Percentiles rank a stretch among this genome's conserved stretches.
phyloP scores from a whole-genome alignment of 2,888 invertebrate genomes.

The Acanthococcus lagerstroemiae region DNA sequence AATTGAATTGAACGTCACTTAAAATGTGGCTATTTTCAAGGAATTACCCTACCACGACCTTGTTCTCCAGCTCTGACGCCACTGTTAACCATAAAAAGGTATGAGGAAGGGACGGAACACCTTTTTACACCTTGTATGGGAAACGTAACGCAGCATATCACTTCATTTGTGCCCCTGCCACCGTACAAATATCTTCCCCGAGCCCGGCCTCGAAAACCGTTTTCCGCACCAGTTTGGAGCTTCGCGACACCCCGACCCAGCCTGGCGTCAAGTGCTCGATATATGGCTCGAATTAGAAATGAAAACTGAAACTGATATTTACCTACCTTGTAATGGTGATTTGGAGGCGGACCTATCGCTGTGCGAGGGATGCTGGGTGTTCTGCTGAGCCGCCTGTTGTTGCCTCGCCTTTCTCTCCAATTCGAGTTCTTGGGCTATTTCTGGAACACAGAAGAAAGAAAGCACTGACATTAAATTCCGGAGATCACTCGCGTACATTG shows the following conservation, averaged over 20 bases:
- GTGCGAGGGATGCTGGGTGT: slow-evolving; percentile 35
- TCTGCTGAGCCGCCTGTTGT: slow-evolving; percentile 36
- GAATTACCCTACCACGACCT: too few species aligned
- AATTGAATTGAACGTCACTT: too few species aligned
- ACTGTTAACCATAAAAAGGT: too few species aligned
- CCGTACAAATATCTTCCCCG: not conserved
- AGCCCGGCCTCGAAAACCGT: too few species aligned
- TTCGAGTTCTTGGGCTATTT: slow-evolving; percentile 78
- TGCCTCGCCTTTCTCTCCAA: slow-evolving; percentile 70
- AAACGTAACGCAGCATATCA: too few species aligned
- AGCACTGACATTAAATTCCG: not conserved
- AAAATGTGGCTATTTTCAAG: too few species aligned
- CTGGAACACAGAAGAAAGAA: slow-evolving; percentile 48
- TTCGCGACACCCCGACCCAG: not conserved
- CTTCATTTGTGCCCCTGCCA: too few species aligned
- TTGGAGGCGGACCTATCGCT: slow-evolving; percentile 34
- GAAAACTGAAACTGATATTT: not conserved
- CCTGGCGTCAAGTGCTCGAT: not conserved
- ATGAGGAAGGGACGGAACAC: too few species aligned
- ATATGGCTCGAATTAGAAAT: not conserved
- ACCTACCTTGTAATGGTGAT: slow-evolving; percentile 29
- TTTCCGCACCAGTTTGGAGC: not conserved
- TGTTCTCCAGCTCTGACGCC: too few species aligned
- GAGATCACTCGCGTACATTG: too few species aligned
- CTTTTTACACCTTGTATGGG: too few species aligned